These are phyloP conservation scores for Euphysa ruthae DNA, from an alignment of 30 jellyfish, hydroid and myxozoan species.

Conservation along the genomic window DNA sequence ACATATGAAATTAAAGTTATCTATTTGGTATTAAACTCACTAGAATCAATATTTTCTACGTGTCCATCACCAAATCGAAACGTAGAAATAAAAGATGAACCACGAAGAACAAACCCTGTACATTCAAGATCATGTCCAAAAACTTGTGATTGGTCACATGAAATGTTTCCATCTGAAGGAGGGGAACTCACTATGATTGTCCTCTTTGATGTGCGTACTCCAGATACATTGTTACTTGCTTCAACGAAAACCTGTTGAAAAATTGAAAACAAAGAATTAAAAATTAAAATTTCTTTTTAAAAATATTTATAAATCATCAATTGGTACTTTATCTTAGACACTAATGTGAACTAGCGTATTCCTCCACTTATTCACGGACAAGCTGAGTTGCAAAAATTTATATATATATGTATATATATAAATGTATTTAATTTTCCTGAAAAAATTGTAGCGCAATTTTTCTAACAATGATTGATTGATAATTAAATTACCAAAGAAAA, in stretches of 20 bases:
- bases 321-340: too few species aligned
- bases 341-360: too few species aligned
- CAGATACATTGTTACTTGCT: slow-evolving; percentile 75
- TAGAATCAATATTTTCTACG: slow-evolving; percentile 31
- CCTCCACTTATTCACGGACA: background rate
- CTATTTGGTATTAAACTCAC: slow-evolving; percentile 23
- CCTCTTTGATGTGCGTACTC: slow-evolving; percentile 25
- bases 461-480: too few species aligned
- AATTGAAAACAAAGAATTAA: too few species aligned
- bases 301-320: too few species aligned
- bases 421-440: background rate
- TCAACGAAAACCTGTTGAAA: slow-evolving; percentile 19
- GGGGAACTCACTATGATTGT: slow-evolving; percentile 42
- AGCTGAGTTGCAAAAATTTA: background rate
- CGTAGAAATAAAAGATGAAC: slow-evolving; percentile 33
- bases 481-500: too few species aligned
- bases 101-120: slow-evolving; percentile 73
- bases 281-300: too few species aligned
- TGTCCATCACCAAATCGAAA: slow-evolving; percentile 84
- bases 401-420: background rate
- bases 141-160: slow-evolving; percentile 53
- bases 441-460: too few species aligned
- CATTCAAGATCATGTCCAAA: slow-evolving; percentile 62
- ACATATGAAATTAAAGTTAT: too few species aligned
- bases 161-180: slow-evolving; percentile 20